Conservation (phyloP, 2,113 vertebrate genomes). For the Rhabdornis inornatus region DNA sequence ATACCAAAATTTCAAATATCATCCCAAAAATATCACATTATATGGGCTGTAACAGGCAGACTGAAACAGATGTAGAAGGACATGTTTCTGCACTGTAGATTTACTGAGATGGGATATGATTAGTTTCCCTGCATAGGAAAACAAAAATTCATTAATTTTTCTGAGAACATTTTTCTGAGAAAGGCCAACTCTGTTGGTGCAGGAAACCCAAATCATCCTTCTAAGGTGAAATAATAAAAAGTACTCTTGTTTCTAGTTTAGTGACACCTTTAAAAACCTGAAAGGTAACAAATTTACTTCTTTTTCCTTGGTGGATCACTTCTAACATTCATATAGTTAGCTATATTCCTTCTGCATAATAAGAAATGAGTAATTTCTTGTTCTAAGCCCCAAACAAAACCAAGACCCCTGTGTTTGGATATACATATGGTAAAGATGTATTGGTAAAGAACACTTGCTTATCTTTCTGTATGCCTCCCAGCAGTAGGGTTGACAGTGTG, state of each 20-base stretch:
- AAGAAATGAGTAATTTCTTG: not conserved
- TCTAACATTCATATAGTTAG: not conserved
- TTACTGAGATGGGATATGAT: not conserved
- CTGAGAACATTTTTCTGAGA: not conserved
- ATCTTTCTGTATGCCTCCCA: not conserved
- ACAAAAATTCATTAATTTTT: not conserved
- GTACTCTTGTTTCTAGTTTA: not conserved
- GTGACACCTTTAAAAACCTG: not conserved
- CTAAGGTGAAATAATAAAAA: not conserved
- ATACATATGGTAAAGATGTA: not conserved
- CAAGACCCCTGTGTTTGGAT: accelerated
- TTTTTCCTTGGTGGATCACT: not conserved
- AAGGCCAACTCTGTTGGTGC: not conserved
- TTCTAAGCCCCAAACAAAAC: not conserved
- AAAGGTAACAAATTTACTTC: not conserved
- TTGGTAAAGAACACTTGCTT: not conserved
- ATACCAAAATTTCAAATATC: not conserved
- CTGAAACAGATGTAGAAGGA: not conserved
- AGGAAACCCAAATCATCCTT: not conserved
- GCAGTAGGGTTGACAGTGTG: not conserved
- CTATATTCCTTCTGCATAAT: not conserved
- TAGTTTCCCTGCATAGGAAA: not conserved
- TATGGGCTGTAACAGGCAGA: not conserved
- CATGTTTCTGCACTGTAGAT: not conserved
- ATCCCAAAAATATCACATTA: not conserved